phyloP scores from a whole-genome alignment of 2,797 vertebrate species.

The Thalassophryne amazonica region DNA sequence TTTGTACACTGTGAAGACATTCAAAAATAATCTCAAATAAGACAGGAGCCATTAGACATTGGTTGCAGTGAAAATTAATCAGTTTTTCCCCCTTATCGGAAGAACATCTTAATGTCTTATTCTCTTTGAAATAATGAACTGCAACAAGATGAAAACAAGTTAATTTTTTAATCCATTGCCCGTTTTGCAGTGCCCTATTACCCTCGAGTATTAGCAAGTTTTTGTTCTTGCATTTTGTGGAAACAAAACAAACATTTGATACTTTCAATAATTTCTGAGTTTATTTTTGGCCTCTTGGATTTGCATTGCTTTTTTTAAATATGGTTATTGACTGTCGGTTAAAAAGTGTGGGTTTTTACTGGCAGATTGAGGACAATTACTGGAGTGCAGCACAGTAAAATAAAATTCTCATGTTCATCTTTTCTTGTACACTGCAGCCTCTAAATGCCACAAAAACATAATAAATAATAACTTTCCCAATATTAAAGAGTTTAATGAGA shows the following conservation, averaged over 20 bases:
- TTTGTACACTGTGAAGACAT: slow-evolving; percentile 58
- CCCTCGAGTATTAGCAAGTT: slow-evolving; percentile 63
- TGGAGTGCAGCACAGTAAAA: too few species aligned
- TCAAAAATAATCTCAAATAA: slow-evolving; percentile 67
- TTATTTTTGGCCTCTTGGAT: slow-evolving; percentile 16
- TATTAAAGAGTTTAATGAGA: too few species aligned
- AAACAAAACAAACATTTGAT: slow-evolving; percentile 50
- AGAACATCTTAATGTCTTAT: slow-evolving; percentile 77
- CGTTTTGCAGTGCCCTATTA: slow-evolving; percentile 71
- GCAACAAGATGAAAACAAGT: slow-evolving; percentile 76
- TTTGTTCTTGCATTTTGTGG: slow-evolving; percentile 51
- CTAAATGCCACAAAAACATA: too few species aligned
- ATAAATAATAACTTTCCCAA: too few species aligned
- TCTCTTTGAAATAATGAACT: slow-evolving; percentile 83
- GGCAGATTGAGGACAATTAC: too few species aligned
- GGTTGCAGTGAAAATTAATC: slow-evolving; percentile 76
- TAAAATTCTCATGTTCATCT: too few species aligned
- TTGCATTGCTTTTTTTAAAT: background rate
- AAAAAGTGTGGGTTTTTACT: background rate
- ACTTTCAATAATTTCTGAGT: slow-evolving; percentile 33
- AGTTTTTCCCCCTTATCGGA: slow-evolving; percentile 77
- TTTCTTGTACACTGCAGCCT: too few species aligned
- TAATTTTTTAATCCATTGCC: slow-evolving; percentile 72
- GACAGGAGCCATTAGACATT: slow-evolving; percentile 69
- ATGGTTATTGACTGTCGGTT: background rate